A percentile compares a stretch with the other conserved stretches of the same genome.
phyloP scores from a whole-genome alignment of 1,140 invertebrate species.

The Phymastichus coffea region DNA sequence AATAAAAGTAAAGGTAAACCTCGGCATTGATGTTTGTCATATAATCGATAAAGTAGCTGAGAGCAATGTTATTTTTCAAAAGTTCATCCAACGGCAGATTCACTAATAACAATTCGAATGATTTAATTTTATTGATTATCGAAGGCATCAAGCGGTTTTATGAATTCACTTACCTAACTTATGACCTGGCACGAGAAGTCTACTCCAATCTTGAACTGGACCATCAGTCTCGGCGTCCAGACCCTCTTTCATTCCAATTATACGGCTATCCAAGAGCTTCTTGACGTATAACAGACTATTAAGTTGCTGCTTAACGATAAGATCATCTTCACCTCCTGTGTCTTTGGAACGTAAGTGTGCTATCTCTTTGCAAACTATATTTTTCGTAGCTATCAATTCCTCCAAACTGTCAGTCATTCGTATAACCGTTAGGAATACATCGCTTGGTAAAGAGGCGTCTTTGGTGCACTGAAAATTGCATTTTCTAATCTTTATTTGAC shows the following conservation, averaged over 20 bases:
- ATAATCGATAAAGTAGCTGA: slow-evolving; percentile 82
- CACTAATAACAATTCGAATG: slow-evolving; percentile 42
- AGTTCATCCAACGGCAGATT: slow-evolving; percentile 74
- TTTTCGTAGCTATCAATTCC: slow-evolving; percentile 78
- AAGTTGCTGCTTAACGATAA: slow-evolving; percentile 84
- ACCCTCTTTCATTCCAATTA: slow-evolving; percentile 64
- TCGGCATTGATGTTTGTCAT: slow-evolving; percentile 73
- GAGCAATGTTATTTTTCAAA: slow-evolving; percentile 77
- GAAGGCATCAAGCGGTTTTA: not conserved
- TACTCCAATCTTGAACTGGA: slow-evolving; percentile 55
- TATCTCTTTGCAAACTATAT: slow-evolving; percentile 79
- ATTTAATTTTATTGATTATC: not conserved
- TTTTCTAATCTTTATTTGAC: not conserved
- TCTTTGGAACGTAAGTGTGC: slow-evolving; percentile 77
- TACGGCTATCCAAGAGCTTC: slow-evolving; percentile 70
- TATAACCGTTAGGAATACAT: slow-evolving; percentile 80
- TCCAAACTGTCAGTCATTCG: slow-evolving; percentile 75
- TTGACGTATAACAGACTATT: slow-evolving; percentile 82
- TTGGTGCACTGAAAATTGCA: slow-evolving; percentile 68
- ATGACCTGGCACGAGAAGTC: slow-evolving; percentile 57
- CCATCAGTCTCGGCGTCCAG: slow-evolving; percentile 54
- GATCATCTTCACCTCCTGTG: slow-evolving; percentile 79
- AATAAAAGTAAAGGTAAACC: slow-evolving; percentile 78
- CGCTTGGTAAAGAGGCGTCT: slow-evolving; percentile 73
- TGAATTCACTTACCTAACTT: slow-evolving; percentile 50